phyloP scores from a whole-genome alignment of 1,140 invertebrate genomes.

The Drosophila bocqueti region DNA sequence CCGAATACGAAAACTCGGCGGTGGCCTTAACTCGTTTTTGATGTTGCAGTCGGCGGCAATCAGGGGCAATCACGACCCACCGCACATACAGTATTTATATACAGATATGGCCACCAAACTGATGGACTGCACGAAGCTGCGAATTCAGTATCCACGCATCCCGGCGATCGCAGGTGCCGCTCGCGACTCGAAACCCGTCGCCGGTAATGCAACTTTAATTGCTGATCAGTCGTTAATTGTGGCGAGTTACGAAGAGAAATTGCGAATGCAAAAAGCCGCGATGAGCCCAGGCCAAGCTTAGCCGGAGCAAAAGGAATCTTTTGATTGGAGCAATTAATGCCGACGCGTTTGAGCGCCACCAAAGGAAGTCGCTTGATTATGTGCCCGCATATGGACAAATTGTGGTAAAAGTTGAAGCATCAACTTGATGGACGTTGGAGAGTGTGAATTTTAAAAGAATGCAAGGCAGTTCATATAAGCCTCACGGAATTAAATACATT shows the following conservation, averaged over 20 bases:
- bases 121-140: constrained; percentile 30
- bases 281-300: constrained; percentile 22
- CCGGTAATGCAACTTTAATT: constrained; percentile 77
- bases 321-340: constrained; percentile 68
- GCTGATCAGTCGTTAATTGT: constrained; percentile 78
- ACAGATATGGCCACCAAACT: constrained; percentile 26
- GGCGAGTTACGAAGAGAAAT: constrained; percentile 70
- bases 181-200: constrained; percentile 11
- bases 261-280: constrained; percentile 44
- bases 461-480: background rate
- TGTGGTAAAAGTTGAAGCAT: constrained; percentile 41
- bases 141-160: constrained; percentile 67
- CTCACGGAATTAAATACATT: background rate
- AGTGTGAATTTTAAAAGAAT: constrained; percentile 7
- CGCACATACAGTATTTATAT: constrained; percentile 12
- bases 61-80: constrained; percentile 44
- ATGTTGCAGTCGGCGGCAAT: constrained; percentile 53
- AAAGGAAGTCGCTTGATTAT: constrained; percentile 47
- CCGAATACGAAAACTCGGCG: constrained; percentile 31
- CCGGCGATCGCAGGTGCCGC: constrained; percentile 53
- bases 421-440: constrained; percentile 22
- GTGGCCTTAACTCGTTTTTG: constrained; percentile 76
- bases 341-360: constrained; percentile 64
- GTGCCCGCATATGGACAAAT: constrained; percentile 21
- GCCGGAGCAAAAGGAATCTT: constrained; percentile 46